Evolutionary conservation across 2,888 invertebrate genomes (phyloP).

Genomic region (Pimpla rufipes): DNA sequence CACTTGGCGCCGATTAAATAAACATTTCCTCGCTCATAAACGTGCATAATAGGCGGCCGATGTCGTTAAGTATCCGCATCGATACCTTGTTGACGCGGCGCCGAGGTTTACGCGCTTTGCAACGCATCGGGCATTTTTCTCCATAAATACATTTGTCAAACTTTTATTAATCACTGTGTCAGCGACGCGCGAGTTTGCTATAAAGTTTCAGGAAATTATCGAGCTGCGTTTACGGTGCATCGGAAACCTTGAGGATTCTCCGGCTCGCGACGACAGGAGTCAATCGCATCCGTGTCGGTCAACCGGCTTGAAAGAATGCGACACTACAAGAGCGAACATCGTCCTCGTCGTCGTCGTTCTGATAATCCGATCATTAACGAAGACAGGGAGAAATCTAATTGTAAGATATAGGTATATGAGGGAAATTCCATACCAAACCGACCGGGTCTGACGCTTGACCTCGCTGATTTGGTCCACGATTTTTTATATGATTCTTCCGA

Average conservation of each 20-base stretch:
- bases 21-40: slow-evolving; percentile 1
- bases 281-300: neutral
- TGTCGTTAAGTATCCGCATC: slow-evolving; percentile 18
- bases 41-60: neutral
- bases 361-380: too few relatives aligned
- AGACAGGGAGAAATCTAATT: too few relatives aligned
- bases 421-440: too few relatives aligned
- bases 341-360: too few relatives aligned
- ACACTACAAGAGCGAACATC: too few relatives aligned
- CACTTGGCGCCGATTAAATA: slow-evolving; percentile 29
- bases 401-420: too few relatives aligned
- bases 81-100: slow-evolving; percentile 2
- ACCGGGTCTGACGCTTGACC: too few relatives aligned
- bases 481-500: too few relatives aligned
- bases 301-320: too few relatives aligned
- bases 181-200: neutral
- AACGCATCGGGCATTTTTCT: neutral
- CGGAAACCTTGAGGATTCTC: neutral
- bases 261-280: neutral
- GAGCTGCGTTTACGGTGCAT: neutral
- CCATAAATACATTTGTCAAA: slow-evolving; percentile 27
- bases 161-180: slow-evolving; percentile 15
- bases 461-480: too few relatives aligned
- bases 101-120: neutral
- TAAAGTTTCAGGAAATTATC: slow-evolving; percentile 4